Evolutionary conservation across 2,888 invertebrate genomes (phyloP).

Genomic region (Apotomis turbidana): DNA sequence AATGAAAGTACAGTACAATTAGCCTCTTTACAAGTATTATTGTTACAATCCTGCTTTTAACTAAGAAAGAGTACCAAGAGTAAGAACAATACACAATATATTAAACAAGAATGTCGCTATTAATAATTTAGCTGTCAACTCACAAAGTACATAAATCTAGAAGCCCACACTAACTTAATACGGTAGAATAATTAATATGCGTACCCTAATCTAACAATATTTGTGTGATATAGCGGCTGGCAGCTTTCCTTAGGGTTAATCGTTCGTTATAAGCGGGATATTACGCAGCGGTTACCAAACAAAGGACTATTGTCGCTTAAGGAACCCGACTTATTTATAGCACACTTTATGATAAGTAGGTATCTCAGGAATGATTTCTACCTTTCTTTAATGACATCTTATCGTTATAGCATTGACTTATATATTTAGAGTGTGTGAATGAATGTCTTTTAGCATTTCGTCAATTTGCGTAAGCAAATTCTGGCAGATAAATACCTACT

Average conservation of each 20-base stretch:
- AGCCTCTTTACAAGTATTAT: too few relatives aligned
- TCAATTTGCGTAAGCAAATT: too few relatives aligned
- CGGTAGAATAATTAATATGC: background rate
- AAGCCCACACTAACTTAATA: background rate
- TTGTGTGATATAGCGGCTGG: slow-evolving; percentile 9
- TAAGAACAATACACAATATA: too few relatives aligned
- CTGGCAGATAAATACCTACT: too few relatives aligned
- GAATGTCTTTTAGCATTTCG: too few relatives aligned
- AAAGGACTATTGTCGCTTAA: background rate
- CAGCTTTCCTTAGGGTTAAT: slow-evolving; percentile 1
- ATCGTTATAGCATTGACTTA: background rate
- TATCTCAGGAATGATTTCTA: background rate
- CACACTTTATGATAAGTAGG: background rate
- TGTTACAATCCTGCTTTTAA: too few relatives aligned
- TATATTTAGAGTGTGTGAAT: too few relatives aligned
- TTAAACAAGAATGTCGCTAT: too few relatives aligned
- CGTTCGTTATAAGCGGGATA: slow-evolving; percentile 21
- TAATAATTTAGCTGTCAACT: too few relatives aligned
- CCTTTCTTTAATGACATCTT: slow-evolving; percentile 1
- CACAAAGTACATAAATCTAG: background rate
- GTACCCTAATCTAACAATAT: background rate
- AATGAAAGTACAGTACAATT: too few relatives aligned
- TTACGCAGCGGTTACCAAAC: slow-evolving; percentile 12
- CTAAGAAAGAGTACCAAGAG: too few relatives aligned
- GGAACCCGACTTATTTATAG: slow-evolving; percentile 8